Conservation (phyloP, 1,140 invertebrate genomes). For the Lithobius niger region DNA sequence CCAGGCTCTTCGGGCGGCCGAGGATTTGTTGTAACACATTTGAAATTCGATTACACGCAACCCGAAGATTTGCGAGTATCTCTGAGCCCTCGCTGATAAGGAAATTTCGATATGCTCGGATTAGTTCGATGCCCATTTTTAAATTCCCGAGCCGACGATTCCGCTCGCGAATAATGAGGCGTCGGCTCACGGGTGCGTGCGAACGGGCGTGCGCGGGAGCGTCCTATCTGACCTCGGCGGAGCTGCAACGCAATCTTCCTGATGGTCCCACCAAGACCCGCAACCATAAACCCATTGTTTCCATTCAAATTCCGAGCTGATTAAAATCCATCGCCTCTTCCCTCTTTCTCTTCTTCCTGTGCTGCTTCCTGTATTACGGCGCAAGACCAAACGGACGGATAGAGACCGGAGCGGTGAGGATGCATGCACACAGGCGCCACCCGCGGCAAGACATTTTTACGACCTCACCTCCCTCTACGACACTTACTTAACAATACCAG, state of each 20-base stretch:
- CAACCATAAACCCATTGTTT: conserved; percentile 1
- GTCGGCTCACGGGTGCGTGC: not conserved
- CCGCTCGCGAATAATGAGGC: conserved; percentile 5
- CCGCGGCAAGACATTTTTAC: not conserved
- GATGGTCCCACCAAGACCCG: conserved; percentile 4
- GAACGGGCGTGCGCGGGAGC: too few relatives aligned
- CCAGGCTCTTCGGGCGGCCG: too few relatives aligned
- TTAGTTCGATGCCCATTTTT: conserved; percentile 5
- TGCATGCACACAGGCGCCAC: too few relatives aligned
- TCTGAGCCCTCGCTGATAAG: conserved; percentile 8
- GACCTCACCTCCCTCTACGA: conserved; percentile 2
- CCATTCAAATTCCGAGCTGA: not conserved
- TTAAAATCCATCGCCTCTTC: conserved; percentile 6
- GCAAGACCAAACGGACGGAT: too few relatives aligned
- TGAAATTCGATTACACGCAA: conserved; percentile 8
- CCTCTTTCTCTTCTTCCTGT: not conserved
- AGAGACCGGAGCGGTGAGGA: too few relatives aligned
- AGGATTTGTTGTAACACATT: not conserved
- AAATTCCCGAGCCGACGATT: conserved; percentile 5
- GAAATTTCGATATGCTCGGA: conserved; percentile 10
- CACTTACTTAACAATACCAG: conserved; percentile 1
- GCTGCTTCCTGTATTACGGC: too few relatives aligned
- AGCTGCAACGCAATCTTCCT: conserved; percentile 1
- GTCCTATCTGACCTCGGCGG: not conserved
- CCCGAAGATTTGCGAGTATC: conserved; percentile 7